A percentile compares a stretch with the other conserved stretches of the same genome.
phyloP scores from a whole-genome alignment of 2,797 vertebrate species.

The Lemur catta region DNA sequence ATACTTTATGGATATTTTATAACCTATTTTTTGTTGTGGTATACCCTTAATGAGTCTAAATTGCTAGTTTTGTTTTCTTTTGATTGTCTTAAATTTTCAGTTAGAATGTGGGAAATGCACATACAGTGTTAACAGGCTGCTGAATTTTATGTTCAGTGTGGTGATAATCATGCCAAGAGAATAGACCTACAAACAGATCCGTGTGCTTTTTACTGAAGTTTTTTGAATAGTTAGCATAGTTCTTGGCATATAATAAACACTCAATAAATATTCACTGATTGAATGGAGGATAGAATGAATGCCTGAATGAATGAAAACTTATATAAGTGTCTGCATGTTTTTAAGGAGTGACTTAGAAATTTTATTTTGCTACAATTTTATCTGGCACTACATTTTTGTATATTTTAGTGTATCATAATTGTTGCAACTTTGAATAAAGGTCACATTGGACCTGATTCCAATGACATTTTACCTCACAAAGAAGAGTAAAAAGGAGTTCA shows the following conservation, averaged over 20 bases:
- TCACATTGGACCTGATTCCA: conserved; percentile 70
- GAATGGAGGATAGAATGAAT: not conserved
- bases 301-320: not conserved
- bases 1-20: not conserved
- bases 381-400: not conserved
- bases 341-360: not conserved
- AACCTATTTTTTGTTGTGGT: not conserved
- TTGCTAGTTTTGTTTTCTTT: not conserved
- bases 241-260: not conserved
- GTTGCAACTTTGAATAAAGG: conserved; percentile 47
- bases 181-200: rapidly evolving
- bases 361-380: not conserved
- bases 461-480: conserved; percentile 79
- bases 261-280: not conserved
- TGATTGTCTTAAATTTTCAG: not conserved
- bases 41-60: not conserved
- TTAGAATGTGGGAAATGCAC: not conserved
- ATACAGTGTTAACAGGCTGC: not conserved
- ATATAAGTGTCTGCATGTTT: not conserved
- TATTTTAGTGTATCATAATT: not conserved
- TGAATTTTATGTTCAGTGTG: not conserved
- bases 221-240: not conserved
- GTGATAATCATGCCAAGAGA: not conserved
- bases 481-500: conserved; percentile 67
- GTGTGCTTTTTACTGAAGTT: not conserved